Percentiles rank a stretch among this genome's conserved stretches.
Evolutionary conservation across 2,797 vertebrate genomes (phyloP).

Genomic region (Xyrichtys novacula): DNA sequence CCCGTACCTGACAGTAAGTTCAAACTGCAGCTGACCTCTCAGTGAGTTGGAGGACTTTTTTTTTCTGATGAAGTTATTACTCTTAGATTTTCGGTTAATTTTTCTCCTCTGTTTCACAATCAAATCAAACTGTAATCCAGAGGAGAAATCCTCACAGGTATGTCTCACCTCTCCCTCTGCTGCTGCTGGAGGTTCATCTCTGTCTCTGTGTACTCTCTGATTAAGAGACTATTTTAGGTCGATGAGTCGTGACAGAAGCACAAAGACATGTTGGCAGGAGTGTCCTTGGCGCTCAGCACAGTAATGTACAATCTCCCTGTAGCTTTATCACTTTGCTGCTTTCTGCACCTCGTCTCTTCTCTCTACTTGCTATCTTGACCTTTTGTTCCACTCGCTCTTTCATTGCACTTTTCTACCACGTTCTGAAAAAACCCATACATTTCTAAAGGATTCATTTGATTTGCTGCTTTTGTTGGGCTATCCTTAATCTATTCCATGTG

Average conservation of each 20-base stretch:
- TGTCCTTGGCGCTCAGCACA: constrained; percentile 20
- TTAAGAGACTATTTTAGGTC: constrained; percentile 11
- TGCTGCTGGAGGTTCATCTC: neutral
- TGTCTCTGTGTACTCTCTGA: constrained; percentile 1
- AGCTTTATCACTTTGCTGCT: neutral
- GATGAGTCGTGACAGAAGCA: constrained; percentile 25
- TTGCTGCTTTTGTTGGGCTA: neutral
- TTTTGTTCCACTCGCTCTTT: constrained; percentile 8
- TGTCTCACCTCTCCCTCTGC: neutral
- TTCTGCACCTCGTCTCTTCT: neutral
- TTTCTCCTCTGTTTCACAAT: neutral
- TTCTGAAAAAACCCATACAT: neutral
- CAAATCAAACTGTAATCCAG: neutral
- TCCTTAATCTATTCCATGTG: constrained; percentile 7
- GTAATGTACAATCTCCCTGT: neutral
- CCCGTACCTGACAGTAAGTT: too few relatives aligned
- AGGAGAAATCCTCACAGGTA: neutral
- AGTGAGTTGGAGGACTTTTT: too few relatives aligned
- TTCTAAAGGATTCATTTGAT: neutral
- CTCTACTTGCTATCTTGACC: constrained; percentile 10
- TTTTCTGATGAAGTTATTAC: too few relatives aligned
- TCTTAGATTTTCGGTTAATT: neutral
- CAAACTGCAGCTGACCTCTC: too few relatives aligned
- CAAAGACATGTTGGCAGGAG: constrained; percentile 16
- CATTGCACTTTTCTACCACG: constrained; percentile 5